Evolutionary conservation across 2,888 invertebrate species (phyloP).

Genomic region (Tryphoninae sp.): DNA sequence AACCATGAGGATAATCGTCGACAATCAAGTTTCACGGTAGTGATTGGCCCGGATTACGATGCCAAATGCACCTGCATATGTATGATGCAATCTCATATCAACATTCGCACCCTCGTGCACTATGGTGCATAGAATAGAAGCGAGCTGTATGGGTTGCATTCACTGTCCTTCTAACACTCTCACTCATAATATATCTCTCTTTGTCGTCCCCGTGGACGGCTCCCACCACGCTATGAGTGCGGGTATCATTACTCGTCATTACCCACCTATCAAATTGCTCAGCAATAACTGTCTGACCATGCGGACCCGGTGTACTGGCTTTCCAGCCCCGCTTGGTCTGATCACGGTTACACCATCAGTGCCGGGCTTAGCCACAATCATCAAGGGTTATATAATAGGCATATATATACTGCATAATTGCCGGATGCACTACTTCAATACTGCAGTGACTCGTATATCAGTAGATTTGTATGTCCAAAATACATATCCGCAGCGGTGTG

Average conservation of each 20-base stretch:
- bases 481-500: not conserved
- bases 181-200: slow-evolving; percentile 49
- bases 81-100: slow-evolving; percentile 80
- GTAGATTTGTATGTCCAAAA: slow-evolving; percentile 25
- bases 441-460: slow-evolving; percentile 34
- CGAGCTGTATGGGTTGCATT: slow-evolving; percentile 43
- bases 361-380: slow-evolving; percentile 63
- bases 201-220: slow-evolving; percentile 60
- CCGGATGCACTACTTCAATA: slow-evolving; percentile 33
- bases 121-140: slow-evolving; percentile 44
- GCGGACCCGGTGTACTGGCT: slow-evolving; percentile 54
- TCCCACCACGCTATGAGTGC: slow-evolving; percentile 72
- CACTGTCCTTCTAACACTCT: slow-evolving; percentile 49
- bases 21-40: slow-evolving; percentile 80
- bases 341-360: slow-evolving; percentile 58
- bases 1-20: slow-evolving; percentile 77
- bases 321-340: slow-evolving; percentile 46
- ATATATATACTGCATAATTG: slow-evolving; percentile 21
- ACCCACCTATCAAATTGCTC: slow-evolving; percentile 80
- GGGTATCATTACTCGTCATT: slow-evolving; percentile 79
- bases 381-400: slow-evolving; percentile 46
- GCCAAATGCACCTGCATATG: slow-evolving; percentile 80
- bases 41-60: slow-evolving; percentile 76
- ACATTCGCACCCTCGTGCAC: slow-evolving; percentile 68
- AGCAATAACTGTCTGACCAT: slow-evolving; percentile 77